Evolutionary conservation across 2,888 invertebrate species (phyloP).

Genomic region (Lepidochrysops patricia): DNA sequence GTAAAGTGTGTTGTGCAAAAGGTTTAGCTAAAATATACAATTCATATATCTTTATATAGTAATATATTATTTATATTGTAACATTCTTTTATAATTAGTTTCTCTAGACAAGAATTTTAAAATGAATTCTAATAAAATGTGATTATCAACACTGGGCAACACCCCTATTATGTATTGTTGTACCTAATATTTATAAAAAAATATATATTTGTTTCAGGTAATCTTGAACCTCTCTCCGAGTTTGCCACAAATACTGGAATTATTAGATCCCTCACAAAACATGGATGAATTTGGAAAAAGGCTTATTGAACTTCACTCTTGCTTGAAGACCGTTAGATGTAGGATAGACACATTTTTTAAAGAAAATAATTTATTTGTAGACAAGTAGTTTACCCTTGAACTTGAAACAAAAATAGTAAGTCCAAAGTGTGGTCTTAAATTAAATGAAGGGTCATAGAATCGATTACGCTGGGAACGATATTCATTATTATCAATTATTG

Average conservation of each 20-base stretch:
- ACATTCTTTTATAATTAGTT: too few species aligned
- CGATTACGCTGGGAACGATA: too few species aligned
- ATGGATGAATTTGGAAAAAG: conserved; percentile 49
- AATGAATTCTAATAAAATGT: too few species aligned
- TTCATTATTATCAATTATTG: too few species aligned
- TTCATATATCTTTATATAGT: background rate
- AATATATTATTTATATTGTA: too few species aligned
- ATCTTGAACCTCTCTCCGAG: conserved; percentile 78
- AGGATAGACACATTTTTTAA: conserved; percentile 76
- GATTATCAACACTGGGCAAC: too few species aligned
- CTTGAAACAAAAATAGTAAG: background rate
- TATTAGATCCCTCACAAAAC: conserved; percentile 55
- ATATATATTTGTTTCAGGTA: conserved; percentile 60
- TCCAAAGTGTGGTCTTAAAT: too few species aligned
- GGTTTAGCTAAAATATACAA: too few species aligned
- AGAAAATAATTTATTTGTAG: conserved; percentile 56
- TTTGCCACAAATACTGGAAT: conserved; percentile 69
- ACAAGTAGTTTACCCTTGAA: background rate
- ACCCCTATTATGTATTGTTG: too few species aligned
- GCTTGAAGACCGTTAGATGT: conserved; percentile 62
- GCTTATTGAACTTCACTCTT: conserved; percentile 58
- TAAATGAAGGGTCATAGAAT: too few species aligned
- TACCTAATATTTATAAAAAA: too few species aligned
- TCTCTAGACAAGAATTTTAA: too few species aligned
- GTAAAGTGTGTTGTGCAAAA: background rate